Conservation (phyloP, 2,888 invertebrate genomes). For the Cylloceria caligata region DNA sequence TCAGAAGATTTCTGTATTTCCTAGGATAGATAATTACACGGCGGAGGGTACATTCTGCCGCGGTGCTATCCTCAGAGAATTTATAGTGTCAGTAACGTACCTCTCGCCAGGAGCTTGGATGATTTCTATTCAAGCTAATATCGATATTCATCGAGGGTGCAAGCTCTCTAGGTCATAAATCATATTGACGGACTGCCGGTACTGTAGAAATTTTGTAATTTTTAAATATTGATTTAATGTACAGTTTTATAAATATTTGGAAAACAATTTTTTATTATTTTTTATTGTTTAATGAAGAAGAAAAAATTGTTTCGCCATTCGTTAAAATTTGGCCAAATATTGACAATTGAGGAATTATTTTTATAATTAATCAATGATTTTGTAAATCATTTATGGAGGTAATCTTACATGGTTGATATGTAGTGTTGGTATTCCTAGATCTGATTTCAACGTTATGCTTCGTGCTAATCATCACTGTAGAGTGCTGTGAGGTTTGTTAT, state of each 20-base stretch:
- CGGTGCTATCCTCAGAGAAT: not conserved
- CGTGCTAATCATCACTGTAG: not conserved
- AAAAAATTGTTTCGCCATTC: not conserved
- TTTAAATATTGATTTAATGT: not conserved
- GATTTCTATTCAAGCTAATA: not conserved
- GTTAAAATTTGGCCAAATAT: too few species aligned
- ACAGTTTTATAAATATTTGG: not conserved
- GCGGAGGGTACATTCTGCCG: not conserved
- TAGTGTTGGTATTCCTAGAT: not conserved
- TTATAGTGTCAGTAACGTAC: constrained; percentile 12
- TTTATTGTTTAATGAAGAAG: not conserved
- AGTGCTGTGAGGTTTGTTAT: not conserved
- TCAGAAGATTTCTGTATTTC: not conserved
- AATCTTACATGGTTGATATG: not conserved
- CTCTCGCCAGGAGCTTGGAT: not conserved
- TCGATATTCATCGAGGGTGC: not conserved
- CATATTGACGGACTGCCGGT: not conserved
- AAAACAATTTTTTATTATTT: not conserved
- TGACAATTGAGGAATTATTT: not conserved
- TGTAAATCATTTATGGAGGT: not conserved
- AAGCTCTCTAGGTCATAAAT: not conserved
- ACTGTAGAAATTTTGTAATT: constrained; percentile 1
- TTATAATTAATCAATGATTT: not conserved
- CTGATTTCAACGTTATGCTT: not conserved
- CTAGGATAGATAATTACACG: not conserved